Conservation (phyloP, 2,888 invertebrate genomes). For the Yponomeuta plumbellus region DNA sequence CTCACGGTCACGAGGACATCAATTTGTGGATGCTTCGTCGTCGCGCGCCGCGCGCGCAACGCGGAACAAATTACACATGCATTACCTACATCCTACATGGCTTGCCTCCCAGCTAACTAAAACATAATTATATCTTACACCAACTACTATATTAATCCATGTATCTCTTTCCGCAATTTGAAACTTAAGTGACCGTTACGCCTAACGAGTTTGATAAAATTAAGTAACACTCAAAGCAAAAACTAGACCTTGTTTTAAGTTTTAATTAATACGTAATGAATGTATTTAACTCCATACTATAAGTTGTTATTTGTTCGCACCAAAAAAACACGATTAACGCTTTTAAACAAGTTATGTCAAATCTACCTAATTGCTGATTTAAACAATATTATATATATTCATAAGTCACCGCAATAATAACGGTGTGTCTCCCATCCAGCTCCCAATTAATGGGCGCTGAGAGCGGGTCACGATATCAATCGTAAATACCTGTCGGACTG, state of each 20-base stretch:
- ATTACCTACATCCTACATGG: constrained; percentile 6
- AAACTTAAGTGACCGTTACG: not conserved
- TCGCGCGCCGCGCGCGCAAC: constrained; percentile 30
- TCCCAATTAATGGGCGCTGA: constrained; percentile 35
- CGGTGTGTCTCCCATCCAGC: constrained; percentile 27
- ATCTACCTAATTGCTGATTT: not conserved
- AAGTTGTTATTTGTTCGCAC: not conserved
- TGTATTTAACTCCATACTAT: not conserved
- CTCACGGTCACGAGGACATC: constrained; percentile 73
- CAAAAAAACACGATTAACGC: not conserved
- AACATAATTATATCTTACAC: constrained; percentile 5
- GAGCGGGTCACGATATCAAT: constrained; percentile 42
- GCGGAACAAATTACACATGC: constrained; percentile 41
- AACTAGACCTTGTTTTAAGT: not conserved
- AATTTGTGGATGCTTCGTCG: constrained; percentile 56
- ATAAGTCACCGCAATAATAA: not conserved
- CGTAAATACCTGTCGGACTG: constrained; percentile 54
- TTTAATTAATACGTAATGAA: not conserved
- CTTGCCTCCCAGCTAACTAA: not conserved
- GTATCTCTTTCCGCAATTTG: constrained; percentile 6
- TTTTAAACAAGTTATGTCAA: not conserved
- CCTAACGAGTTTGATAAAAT: not conserved
- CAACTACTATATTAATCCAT: not conserved
- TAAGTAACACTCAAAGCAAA: not conserved
- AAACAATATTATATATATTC: not conserved